phyloP scores from a whole-genome alignment of 2,888 invertebrate genomes.

The Agrochola lota region DNA sequence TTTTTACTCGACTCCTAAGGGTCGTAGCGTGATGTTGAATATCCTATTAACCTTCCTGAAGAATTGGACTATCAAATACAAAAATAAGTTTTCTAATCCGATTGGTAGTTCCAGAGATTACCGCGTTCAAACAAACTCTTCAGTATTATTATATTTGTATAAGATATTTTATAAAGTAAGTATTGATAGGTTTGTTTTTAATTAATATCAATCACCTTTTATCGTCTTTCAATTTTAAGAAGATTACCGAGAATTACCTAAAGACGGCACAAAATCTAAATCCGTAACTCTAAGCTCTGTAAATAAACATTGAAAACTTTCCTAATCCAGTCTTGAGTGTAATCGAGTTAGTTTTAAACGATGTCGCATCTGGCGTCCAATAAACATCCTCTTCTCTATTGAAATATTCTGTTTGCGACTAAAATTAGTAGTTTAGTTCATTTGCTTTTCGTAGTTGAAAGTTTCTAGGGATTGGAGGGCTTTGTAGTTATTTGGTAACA shows the following conservation, averaged over 20 bases:
- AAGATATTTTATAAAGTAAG: too few relatives aligned
- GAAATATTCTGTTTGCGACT: slow-evolving; percentile 50
- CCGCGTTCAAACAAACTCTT: too few relatives aligned
- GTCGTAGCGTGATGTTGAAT: too few relatives aligned
- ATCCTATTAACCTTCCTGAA: too few relatives aligned
- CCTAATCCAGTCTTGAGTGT: slow-evolving; percentile 62
- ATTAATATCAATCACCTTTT: neutral
- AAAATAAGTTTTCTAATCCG: too few relatives aligned
- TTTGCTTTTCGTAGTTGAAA: slow-evolving; percentile 23
- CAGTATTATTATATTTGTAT: too few relatives aligned
- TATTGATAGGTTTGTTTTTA: neutral
- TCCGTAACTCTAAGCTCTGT: slow-evolving; percentile 51
- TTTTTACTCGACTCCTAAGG: too few relatives aligned
- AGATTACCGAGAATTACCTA: slow-evolving; percentile 11
- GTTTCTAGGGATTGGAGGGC: neutral
- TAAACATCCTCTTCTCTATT: slow-evolving; percentile 56
- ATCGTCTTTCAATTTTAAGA: slow-evolving; percentile 1
- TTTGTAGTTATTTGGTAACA: neutral
- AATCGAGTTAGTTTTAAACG: slow-evolving; percentile 68
- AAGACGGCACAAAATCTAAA: slow-evolving; percentile 25
- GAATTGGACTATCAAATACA: too few relatives aligned
- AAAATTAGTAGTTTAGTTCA: slow-evolving; percentile 38
- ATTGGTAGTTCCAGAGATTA: too few relatives aligned
- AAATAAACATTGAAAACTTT: slow-evolving; percentile 68
- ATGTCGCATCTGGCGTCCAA: slow-evolving; percentile 67